Evolutionary conservation across 1,140 invertebrate genomes (phyloP), one percentile per base, ranked within the genome.

Genomic region (Drosophila elegans): DNA sequence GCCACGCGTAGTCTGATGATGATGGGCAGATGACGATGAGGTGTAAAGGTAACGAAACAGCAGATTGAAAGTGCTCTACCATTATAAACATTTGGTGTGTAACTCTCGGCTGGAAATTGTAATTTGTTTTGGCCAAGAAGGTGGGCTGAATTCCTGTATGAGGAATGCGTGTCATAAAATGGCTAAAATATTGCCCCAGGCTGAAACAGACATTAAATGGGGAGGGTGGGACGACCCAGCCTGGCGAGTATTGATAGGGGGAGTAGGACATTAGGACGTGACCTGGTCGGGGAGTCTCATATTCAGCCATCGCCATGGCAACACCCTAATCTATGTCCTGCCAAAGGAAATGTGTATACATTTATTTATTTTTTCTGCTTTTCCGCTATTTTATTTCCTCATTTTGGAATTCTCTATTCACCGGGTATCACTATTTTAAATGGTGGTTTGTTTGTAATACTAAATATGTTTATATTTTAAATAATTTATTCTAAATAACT

Each of bases 271-370:
- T 42, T 52, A 51, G 42, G 49, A 77, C 41, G 64, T 64, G 68
- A 77, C 74, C 77, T 21, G 64, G 52, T n/a, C 21, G 39, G 49
- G 48, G 53, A 32, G 54, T 59, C 63, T 49, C 38, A 54, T 63
- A 49, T 62, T 10, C 56, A 49, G 36, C 16, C 36, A 74, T 79
- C 78, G 66, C 61, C 67, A 89, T 79, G 72, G 73, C 79, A 83
- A 67, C 84, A 71, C 83, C 83, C 83, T 89, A 83, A 88, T 89
- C 76, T 89, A 80, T 80, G 75, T 75, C 63, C 64, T 76, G 76
- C 44, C 46, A 44, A 57, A 72, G 63, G 61, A 59, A 64, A 82
- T 77, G 61, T 66, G 78, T 77, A 76, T 82, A 59, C 81, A 77
- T 74, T 69, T 81, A 72, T 63, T 76, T 56, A 41, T 67, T 51